These are phyloP conservation scores for Creontiades dilutus DNA, from an alignment of 2,888 invertebrate genomes.

Conservation along the genomic window DNA sequence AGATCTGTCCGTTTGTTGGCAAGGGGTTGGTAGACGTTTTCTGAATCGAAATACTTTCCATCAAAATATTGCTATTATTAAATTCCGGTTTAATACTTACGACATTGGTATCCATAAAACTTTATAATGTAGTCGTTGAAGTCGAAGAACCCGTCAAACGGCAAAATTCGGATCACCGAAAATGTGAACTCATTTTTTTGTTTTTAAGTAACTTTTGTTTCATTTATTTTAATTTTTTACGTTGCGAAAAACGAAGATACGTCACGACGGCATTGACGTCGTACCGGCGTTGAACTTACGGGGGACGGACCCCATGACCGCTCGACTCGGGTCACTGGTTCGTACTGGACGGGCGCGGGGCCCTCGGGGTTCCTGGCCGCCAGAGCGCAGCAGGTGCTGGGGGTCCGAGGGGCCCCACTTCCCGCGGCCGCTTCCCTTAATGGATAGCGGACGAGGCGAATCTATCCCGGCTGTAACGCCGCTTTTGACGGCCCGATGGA, in stretches of 20 bases:
- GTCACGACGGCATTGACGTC: conserved; percentile 3
- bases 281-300: conserved; percentile 54
- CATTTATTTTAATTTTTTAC: neutral
- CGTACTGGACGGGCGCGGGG: conserved; percentile 62
- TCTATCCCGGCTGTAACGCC: neutral
- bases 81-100: conserved; percentile 41
- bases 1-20: no score
- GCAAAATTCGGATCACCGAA: neutral
- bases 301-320: conserved; percentile 64
- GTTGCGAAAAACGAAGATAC: neutral
- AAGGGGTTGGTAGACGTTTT: no score
- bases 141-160: conserved; percentile 26
- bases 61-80: neutral
- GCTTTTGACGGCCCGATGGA: neutral
- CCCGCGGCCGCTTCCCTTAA: neutral
- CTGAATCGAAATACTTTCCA: neutral
- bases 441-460: conserved; percentile 20
- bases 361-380: conserved; percentile 48
- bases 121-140: conserved; percentile 37
- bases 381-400: conserved; percentile 64
- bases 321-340: conserved; percentile 68
- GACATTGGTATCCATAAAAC: conserved; percentile 69
- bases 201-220: neutral
- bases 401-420: conserved; percentile 47
- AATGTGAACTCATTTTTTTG: neutral